phyloP scores from a whole-genome alignment of 1,140 invertebrate species.

The Polypedilum vanderplanki region DNA sequence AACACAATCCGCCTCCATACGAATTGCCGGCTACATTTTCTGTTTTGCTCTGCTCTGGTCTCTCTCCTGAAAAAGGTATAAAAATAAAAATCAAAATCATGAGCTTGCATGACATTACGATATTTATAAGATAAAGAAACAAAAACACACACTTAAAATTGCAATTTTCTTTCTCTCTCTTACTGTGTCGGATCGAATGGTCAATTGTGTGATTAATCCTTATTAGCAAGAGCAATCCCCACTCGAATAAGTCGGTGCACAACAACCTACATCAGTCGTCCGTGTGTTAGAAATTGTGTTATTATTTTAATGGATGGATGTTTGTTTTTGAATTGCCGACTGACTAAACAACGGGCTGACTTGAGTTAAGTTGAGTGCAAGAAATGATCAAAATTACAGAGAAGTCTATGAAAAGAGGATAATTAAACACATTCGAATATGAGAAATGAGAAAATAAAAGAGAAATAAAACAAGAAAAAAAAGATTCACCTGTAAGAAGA shows the following conservation, averaged over 20 bases:
- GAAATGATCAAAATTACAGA: not conserved
- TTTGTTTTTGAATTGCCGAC: not conserved
- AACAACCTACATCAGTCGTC: not conserved
- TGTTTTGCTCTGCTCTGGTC: not conserved
- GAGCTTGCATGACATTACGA: not conserved
- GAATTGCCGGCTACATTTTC: not conserved
- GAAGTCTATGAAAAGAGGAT: not conserved
- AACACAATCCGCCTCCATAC: not conserved
- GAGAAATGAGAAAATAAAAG: not conserved
- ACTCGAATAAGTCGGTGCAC: not conserved
- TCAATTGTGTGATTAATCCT: constrained; percentile 9
- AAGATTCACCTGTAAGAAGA: constrained; percentile 16
- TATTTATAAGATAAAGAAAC: not conserved
- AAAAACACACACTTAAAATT: not conserved
- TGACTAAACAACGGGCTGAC: not conserved
- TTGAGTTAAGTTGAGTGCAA: not conserved
- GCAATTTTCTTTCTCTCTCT: not conserved
- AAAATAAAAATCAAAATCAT: not conserved
- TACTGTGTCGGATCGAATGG: not conserved
- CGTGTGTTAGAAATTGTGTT: constrained; percentile 25
- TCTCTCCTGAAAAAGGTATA: not conserved
- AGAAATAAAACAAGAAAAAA: not conserved
- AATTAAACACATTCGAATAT: not conserved
- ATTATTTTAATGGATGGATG: constrained; percentile 23
- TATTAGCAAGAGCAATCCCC: not conserved